Evolutionary conservation across 2,888 invertebrate species (phyloP), one percentile per base, ranked within the genome.

Genomic region (Polymixis flavicincta): DNA sequence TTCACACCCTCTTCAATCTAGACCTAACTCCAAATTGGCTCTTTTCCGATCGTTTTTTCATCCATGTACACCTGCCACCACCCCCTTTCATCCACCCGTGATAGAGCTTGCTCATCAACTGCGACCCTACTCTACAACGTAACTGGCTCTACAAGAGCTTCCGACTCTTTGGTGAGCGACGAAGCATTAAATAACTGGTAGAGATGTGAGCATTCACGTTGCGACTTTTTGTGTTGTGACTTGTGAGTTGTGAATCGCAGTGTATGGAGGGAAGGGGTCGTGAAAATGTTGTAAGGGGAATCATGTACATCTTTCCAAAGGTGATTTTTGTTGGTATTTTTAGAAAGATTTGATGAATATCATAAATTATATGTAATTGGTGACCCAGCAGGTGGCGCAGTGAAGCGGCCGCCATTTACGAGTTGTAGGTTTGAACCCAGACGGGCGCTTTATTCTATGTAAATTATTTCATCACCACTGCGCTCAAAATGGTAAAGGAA

Each of bases 111-210:
- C 83, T 89, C 90, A 87, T 87, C 90, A 90, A 91, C 91, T 90
- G 86, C 85, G 90, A 91, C 92, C 92, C 92, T 91, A 91, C 92
- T 91, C 92, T 92, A 90, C 69, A 55, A 67, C 90, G 88, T 92
- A 93, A 93, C 93, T 93, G 92, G 92, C 92, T 89, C 91, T 89
- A 90, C 90, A 91, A 92, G 88, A 84, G 78, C 80, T 72, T 75
- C 78, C 78, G 72, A 86, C 90, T 93, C 94, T 92, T 94, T 94
- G 90, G 90, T 90, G 89, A 92, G 93, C 94, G 92, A 84, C 91
- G 93, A 87, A 92, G 93, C 94, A 93, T 94, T 94, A 95, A 95
- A 95, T 95, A 94, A 95, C 93, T 89, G 88, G 74, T 87, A 87
- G 90, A 91, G 91, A 25, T 74, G 90, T 90, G 89, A 85, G 85